Evolutionary conservation across 64 coral and sea anemone species (phyloP).

Genomic region (Actinia tenebrosa): DNA sequence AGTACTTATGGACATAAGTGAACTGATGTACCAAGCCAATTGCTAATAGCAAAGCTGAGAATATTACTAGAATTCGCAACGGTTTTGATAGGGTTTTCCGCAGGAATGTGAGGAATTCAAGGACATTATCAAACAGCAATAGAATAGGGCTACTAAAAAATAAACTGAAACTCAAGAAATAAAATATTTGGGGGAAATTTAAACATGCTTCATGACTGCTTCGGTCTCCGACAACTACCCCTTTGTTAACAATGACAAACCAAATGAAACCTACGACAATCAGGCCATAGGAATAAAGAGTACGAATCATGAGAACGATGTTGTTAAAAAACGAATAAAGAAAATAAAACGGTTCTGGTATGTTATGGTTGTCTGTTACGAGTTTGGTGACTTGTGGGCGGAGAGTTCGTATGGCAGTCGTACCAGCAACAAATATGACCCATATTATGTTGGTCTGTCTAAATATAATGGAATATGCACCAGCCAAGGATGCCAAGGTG

Average conservation of each 20-base stretch:
- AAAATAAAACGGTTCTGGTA: conserved; percentile 3
- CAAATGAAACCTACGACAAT: conserved; percentile 36
- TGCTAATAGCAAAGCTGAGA: conserved; percentile 20
- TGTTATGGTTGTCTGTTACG: neutral
- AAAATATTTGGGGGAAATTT: conserved; percentile 90
- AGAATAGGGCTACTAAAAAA: conserved; percentile 66
- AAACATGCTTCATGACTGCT: conserved; percentile 72
- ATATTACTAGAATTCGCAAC: conserved; percentile 10
- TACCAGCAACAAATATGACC: conserved; percentile 78
- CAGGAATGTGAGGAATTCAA: conserved; percentile 28
- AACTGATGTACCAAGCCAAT: conserved; percentile 58
- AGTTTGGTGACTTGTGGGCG: neutral
- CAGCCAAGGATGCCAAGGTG: conserved; percentile 49
- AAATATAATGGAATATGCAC: conserved; percentile 48
- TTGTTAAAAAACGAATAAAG: conserved; percentile 24
- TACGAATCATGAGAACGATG: conserved; percentile 30
- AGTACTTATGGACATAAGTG: conserved; percentile 77
- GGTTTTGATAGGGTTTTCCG: conserved; percentile 40
- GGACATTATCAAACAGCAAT: conserved; percentile 30
- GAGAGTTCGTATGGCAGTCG: conserved; percentile 37
- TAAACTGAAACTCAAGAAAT: conserved; percentile 58
- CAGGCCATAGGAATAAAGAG: conserved; percentile 66
- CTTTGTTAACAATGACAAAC: conserved; percentile 72
- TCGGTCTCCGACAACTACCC: conserved; percentile 84
- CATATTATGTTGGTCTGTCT: conserved; percentile 87